These are phyloP conservation scores for Melipona beecheii DNA, from an alignment of 2,888 invertebrate genomes.

Conservation along the genomic window DNA sequence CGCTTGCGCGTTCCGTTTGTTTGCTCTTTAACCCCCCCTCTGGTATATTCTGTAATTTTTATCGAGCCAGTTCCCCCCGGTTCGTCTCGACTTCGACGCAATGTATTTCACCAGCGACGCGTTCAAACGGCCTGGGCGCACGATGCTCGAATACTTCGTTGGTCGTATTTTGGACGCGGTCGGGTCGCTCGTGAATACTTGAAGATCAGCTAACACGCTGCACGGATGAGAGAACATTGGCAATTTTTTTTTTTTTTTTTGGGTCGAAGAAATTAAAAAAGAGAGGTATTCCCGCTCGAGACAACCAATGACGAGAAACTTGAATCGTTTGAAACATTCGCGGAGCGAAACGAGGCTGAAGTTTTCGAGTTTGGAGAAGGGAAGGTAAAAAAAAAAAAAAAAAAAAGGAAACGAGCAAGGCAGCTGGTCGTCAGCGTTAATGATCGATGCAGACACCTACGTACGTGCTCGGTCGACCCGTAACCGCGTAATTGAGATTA, in stretches of 20 bases:
- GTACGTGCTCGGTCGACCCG: background rate
- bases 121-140: conserved; percentile 13
- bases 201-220: background rate
- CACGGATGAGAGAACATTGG: background rate
- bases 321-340: background rate
- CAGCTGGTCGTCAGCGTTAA: background rate
- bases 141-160: conserved; percentile 17
- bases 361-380: background rate
- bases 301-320: background rate
- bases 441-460: conserved; percentile 2
- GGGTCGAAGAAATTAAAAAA: background rate
- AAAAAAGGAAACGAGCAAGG: background rate
- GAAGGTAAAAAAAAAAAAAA: too few relatives aligned
- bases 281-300: background rate
- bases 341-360: background rate
- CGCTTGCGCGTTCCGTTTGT: conserved; percentile 34
- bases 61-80: conserved; percentile 20
- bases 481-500: conserved; percentile 61
- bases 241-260: background rate
- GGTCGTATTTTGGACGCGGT: conserved; percentile 16
- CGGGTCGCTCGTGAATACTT: background rate
- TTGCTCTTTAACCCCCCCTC: conserved; percentile 12
- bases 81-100: conserved; percentile 26
- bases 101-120: conserved; percentile 26
- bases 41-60: conserved; percentile 32